These are phyloP conservation scores for Aurelia aurita complex sp. Pacific DNA, from an alignment of 30 jellyfish, hydroid and myxozoan genomes.

Conservation along the genomic window DNA sequence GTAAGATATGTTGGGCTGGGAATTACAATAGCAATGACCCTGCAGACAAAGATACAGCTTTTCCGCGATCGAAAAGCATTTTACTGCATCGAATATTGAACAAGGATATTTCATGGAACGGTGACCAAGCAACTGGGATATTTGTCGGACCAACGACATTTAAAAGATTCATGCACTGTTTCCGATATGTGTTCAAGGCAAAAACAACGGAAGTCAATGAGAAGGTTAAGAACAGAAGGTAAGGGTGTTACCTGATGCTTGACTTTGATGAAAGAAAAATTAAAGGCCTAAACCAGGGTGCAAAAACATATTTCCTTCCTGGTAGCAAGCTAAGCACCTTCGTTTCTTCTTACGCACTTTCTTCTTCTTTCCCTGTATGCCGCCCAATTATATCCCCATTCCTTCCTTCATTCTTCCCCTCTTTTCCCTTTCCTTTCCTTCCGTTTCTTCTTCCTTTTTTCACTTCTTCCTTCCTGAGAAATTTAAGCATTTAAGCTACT, in stretches of 20 bases:
- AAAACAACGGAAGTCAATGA: constrained; percentile 44
- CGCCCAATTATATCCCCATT: no score
- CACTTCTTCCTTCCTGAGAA: no score
- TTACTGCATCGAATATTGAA: constrained; percentile 49
- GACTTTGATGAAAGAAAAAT: no score
- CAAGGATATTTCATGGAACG: constrained; percentile 53
- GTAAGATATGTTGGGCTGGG: constrained; percentile 65
- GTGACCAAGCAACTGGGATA: constrained; percentile 41
- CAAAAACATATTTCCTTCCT: no score
- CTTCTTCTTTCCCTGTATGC: no score
- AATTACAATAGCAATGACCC: constrained; percentile 6
- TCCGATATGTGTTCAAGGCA: constrained; percentile 54
- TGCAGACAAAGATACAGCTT: constrained; percentile 3
- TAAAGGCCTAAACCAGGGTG: no score
- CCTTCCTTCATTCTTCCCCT: no score
- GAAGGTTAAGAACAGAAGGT: constrained; percentile 55
- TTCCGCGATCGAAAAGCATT: constrained; percentile 50
- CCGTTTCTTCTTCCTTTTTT: no score
- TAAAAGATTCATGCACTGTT: constrained; percentile 68
- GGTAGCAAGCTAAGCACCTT: no score
- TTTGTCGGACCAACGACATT: constrained; percentile 74
- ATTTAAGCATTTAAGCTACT: no score
- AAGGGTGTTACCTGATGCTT: neutral
- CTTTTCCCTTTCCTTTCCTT: no score
- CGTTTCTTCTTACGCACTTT: no score